Base-by-base conservation (phyloP, 2,888 invertebrate genomes). In the Callyntrura sp. region DNA sequence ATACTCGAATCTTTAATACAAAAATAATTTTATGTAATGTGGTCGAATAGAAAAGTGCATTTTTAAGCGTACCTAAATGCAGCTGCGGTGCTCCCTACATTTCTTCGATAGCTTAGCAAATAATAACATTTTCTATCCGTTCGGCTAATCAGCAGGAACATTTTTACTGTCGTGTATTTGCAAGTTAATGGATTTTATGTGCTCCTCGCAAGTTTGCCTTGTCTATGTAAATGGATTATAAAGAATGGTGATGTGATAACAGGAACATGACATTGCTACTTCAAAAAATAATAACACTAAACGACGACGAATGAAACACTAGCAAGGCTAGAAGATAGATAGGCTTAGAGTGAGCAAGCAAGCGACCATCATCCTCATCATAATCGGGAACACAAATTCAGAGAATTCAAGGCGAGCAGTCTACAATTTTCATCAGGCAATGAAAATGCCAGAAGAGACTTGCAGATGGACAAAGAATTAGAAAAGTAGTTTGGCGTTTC, bases 211-310 rank as follows among this genome's bases (percentile, higher is more conserved):
- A 20, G 17, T 70, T 25, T 8, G 5, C 9, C 25, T 17, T 70
- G 70, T 45, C 70, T 14, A 55, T 23, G 76, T 73, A 73, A 73
- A 73, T 73, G 48, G 73, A 25, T 25, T 28, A 57, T 57, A 57
- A 62, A 82, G 62, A 82, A 45, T 83, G 85, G 73, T 70, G 55
- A 78, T 51, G 76, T 51, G 55, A 82, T 43, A 70, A 84, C 70
- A 51, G 55, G 70, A 85, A 73, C 85, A 85, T 85, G 85, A 85
- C 85, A 57, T 73, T 73, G 85, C 85, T 76, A 85, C 76, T 73
- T 85, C 51, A 55, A 17, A 51, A 25, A 25, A 62, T n/a, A n/a
- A 62, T 62, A 25, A 60, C 0, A 62, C 11, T 25, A 62, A 11
- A 25, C 9, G n/a, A 43, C 17, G 70, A n/a, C 3, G 70, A 43